Conservation (phyloP, 92 coral and sea anemone species). For the Zoanthus solanderi region DNA sequence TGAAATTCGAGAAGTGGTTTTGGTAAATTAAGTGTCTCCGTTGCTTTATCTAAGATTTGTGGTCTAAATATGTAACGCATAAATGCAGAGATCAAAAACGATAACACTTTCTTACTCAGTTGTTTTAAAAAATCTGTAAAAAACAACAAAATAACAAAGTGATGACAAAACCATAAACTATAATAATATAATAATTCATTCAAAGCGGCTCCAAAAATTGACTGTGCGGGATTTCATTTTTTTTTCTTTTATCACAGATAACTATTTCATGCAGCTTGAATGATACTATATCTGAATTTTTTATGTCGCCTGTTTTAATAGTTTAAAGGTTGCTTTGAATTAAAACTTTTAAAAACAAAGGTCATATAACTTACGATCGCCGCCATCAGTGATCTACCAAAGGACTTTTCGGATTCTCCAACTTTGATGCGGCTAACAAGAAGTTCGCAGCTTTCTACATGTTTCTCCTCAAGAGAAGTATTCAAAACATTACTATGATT, state of each 20-base stretch:
- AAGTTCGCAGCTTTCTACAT: neutral
- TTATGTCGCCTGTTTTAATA: conserved; percentile 8
- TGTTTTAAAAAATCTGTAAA: neutral
- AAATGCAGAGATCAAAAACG: neutral
- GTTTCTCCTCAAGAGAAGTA: neutral
- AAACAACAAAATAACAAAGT: neutral
- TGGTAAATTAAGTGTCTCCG: neutral
- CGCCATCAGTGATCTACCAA: conserved; percentile 4
- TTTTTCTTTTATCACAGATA: neutral
- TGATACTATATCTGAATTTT: neutral
- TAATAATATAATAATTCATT: neutral
- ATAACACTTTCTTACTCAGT: neutral
- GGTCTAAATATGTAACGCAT: neutral
- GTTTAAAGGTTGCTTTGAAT: neutral
- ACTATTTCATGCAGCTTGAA: neutral
- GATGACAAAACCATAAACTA: neutral
- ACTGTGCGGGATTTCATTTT: neutral
- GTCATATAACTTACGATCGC: conserved; percentile 31
- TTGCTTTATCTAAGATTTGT: neutral
- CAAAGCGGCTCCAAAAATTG: neutral
- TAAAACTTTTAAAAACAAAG: neutral
- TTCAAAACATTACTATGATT: neutral
- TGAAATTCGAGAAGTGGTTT: neutral
- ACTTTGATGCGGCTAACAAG: neutral
- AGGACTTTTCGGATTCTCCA: neutral